A percentile compares a stretch with the other conserved stretches of the same genome.
These are phyloP conservation scores for Labeo rohita DNA, from an alignment of 2,113 vertebrate genomes.

Conservation along the genomic window DNA sequence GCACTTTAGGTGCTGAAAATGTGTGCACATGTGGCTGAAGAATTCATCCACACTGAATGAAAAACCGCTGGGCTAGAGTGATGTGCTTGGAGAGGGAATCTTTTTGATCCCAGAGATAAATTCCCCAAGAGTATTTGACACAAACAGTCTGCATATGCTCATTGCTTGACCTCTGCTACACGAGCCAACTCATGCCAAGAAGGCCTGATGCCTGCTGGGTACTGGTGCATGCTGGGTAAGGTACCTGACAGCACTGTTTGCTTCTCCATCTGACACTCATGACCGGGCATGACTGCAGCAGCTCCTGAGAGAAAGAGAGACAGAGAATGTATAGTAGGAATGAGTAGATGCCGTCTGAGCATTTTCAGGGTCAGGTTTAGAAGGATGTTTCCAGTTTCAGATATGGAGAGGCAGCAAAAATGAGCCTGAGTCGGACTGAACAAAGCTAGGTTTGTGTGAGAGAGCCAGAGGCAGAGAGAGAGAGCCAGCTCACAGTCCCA, in stretches of 20 bases:
- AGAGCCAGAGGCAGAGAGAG: constrained; percentile 56
- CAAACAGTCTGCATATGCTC: constrained; percentile 34
- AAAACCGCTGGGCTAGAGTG: neutral
- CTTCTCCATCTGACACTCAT: constrained; percentile 93
- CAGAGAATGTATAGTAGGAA: constrained; percentile 27
- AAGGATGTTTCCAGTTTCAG: constrained; percentile 73
- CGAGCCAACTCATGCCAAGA: constrained; percentile 17
- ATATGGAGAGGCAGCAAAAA: constrained; percentile 72
- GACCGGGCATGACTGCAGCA: constrained; percentile 87
- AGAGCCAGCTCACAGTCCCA: constrained; percentile 76
- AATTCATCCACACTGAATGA: neutral
- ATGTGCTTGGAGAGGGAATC: constrained; percentile 18
- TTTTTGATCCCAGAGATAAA: constrained; percentile 39
- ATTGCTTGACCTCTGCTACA: constrained; percentile 35
- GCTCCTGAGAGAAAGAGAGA: constrained; percentile 78
- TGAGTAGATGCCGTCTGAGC: constrained; percentile 36
- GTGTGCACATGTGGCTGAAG: neutral
- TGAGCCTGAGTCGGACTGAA: constrained; percentile 66
- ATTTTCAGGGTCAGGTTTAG: constrained; percentile 66
- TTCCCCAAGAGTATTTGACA: constrained; percentile 31
- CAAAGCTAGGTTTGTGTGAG: constrained; percentile 87
- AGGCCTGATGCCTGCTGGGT: constrained; percentile 55
- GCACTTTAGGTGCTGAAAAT: neutral
- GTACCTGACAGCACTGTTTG: constrained; percentile 93
- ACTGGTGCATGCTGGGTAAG: constrained; percentile 68